Conservation (phyloP, 2,888 invertebrate genomes). For the Lepidochrysops patricia region DNA sequence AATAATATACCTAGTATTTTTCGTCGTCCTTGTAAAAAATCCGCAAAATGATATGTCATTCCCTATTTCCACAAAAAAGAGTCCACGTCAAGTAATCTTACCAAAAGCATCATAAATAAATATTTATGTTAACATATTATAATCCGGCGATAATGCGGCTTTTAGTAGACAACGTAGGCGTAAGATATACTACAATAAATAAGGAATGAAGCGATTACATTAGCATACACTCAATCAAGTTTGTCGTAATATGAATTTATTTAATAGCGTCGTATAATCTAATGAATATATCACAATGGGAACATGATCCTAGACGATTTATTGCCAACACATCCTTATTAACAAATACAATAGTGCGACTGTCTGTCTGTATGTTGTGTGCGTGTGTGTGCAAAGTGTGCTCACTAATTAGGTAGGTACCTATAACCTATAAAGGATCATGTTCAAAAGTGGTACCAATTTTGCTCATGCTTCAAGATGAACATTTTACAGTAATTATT, state of each 20-base stretch:
- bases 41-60: not conserved
- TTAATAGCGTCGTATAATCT: not conserved
- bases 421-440: too few species aligned
- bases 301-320: not conserved
- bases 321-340: too few species aligned
- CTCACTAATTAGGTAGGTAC: too few species aligned
- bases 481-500: too few species aligned
- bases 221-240: conserved; percentile 4
- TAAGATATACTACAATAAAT: conserved; percentile 5
- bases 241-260: not conserved
- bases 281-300: not conserved
- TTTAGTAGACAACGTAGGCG: conserved; percentile 5
- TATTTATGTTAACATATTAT: conserved; percentile 5
- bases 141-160: not conserved
- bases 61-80: not conserved
- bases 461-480: too few species aligned
- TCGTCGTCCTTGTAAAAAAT: not conserved
- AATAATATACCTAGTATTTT: not conserved
- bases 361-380: too few species aligned
- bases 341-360: too few species aligned
- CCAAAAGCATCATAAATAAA: conserved; percentile 3
- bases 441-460: too few species aligned
- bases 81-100: not conserved
- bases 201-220: conserved; percentile 9
- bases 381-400: too few species aligned